phyloP scores from a whole-genome alignment of 2,888 invertebrate genomes.

The Sabellastarte sp. region DNA sequence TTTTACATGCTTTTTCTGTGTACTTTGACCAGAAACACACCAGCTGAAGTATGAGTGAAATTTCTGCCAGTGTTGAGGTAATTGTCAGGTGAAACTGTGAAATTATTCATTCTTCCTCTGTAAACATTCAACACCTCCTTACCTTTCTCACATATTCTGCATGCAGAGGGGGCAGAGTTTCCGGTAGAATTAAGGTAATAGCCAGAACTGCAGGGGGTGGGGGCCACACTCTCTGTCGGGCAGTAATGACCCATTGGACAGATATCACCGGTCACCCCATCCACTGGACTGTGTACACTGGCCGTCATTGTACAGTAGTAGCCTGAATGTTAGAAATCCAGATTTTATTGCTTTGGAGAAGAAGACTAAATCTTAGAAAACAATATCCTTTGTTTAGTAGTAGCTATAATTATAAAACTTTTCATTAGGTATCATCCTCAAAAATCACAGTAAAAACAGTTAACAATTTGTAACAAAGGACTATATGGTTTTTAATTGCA shows the following conservation, averaged over 20 bases:
- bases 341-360: too few species aligned
- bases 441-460: too few species aligned
- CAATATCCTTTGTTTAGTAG: neutral
- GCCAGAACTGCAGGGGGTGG: constrained; percentile 45
- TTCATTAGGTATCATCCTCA: neutral
- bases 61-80: too few species aligned
- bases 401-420: neutral
- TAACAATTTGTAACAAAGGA: too few species aligned
- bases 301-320: constrained; percentile 46
- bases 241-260: constrained; percentile 54
- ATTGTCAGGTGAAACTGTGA: too few species aligned
- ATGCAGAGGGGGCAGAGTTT: constrained; percentile 34
- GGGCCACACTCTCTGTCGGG: constrained; percentile 37
- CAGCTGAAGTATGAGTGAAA: too few species aligned
- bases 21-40: neutral
- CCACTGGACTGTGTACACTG: constrained; percentile 37
- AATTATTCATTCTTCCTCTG: too few species aligned
- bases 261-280: constrained; percentile 42
- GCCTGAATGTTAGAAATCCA: too few species aligned
- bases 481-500: too few species aligned
- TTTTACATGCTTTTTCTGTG: too few species aligned
- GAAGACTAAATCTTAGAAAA: too few species aligned
- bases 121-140: too few species aligned
- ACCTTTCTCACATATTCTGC: constrained; percentile 50
- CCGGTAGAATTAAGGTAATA: constrained; percentile 44